These are phyloP conservation scores for Nymphalis urticae DNA, from an alignment of 2,888 invertebrate genomes.

Conservation along the genomic window DNA sequence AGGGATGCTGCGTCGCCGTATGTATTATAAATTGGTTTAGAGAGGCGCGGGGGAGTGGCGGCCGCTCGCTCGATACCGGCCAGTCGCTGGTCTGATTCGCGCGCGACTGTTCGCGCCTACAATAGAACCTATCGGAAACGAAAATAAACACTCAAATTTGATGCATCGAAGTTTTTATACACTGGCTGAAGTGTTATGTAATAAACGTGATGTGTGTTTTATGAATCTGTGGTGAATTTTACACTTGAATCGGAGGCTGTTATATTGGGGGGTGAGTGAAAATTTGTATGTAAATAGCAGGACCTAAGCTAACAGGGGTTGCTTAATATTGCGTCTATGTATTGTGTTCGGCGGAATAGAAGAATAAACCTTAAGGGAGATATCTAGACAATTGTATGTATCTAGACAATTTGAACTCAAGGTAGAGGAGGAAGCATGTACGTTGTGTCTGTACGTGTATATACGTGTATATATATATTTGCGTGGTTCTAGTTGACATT, in stretches of 20 bases:
- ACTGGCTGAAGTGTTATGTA: conserved; percentile 42
- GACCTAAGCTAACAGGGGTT: conserved; percentile 29
- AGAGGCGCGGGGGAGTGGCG: conserved; percentile 70
- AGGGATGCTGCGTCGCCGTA: conserved; percentile 81
- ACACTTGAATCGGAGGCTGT: conserved; percentile 37
- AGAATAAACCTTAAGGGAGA: not conserved
- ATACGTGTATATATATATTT: not conserved
- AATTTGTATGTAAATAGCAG: conserved; percentile 36
- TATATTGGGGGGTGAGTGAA: conserved; percentile 43
- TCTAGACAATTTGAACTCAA: conserved; percentile 2
- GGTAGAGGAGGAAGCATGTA: not conserved
- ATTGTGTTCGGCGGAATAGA: conserved; percentile 14
- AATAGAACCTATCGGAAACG: conserved; percentile 44
- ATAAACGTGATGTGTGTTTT: conserved; percentile 38
- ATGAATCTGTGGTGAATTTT: conserved; percentile 40
- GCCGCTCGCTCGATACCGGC: conserved; percentile 73
- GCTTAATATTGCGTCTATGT: conserved; percentile 15
- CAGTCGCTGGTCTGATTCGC: conserved; percentile 65
- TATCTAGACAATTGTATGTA: too few species aligned
- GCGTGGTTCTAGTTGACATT: not conserved
- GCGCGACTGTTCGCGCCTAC: conserved; percentile 50
- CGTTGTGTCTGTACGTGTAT: not conserved
- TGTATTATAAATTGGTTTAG: conserved; percentile 82
- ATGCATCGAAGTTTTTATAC: conserved; percentile 40
- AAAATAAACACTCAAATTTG: conserved; percentile 43